Conservation (phyloP, 35 echinoderm and acorn worm genomes). For the Nesometra sesokonis region DNA sequence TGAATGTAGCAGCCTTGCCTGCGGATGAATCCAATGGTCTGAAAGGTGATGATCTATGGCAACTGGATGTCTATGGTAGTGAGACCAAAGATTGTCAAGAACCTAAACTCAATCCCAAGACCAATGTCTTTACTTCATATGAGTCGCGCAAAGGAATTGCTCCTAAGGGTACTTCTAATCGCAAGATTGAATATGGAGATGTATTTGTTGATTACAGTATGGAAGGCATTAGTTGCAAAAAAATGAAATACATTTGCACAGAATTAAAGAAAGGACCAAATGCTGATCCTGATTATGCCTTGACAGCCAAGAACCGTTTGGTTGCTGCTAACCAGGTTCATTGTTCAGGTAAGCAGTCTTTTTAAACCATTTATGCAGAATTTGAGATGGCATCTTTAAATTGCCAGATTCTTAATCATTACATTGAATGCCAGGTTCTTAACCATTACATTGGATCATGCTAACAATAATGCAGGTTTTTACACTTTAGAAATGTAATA, state of each 20-base stretch:
- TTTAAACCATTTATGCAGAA: too few species aligned
- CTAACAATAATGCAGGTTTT: too few species aligned
- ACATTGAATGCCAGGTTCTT: too few species aligned
- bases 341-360: not conserved
- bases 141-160: conserved; percentile 37
- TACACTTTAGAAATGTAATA: too few species aligned
- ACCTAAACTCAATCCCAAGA: conserved; percentile 8
- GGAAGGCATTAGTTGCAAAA: conserved; percentile 45
- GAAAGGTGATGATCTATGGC: conserved; percentile 63
- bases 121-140: conserved; percentile 15
- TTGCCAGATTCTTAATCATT: too few species aligned
- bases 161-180: not conserved
- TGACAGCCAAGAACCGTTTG: conserved; percentile 11
- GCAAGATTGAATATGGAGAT: conserved; percentile 39
- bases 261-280: conserved; percentile 36
- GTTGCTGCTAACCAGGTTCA: not conserved
- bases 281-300: conserved; percentile 61
- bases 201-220: conserved; percentile 63
- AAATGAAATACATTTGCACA: conserved; percentile 68
- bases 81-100: conserved; percentile 27
- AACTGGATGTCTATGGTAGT: conserved; percentile 48
- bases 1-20: conserved; percentile 39
- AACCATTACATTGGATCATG: too few species aligned
- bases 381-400: too few species aligned
- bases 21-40: conserved; percentile 29